Base-by-base conservation (phyloP, 2,113 vertebrate genomes). In the Equus przewalskii region DNA sequence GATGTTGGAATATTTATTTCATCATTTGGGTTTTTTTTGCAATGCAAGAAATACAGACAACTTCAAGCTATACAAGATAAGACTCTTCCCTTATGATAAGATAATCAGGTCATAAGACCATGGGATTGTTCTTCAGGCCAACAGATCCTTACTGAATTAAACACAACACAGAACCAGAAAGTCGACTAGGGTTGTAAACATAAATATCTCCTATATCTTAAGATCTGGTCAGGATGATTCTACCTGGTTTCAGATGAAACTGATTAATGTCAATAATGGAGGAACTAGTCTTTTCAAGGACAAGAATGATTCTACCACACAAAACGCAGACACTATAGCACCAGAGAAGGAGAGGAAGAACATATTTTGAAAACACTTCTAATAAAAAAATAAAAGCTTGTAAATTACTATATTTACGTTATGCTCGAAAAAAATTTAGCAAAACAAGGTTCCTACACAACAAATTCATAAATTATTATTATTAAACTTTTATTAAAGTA, bases 331-430 rank as follows among this genome's bases (percentile, higher is more conserved):
- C 36, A 83, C 44, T 56, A 24, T 36, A 44, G 18, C 5, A n/a
- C 33, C 13, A 41, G 58, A 41, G 65, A 58, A 89, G 11, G 54
- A 78, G 64, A n/a, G 26, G 60, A 28, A 54, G 56, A 64, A 65
- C 15, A 7, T 82, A 93, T 62, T 86, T 86, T 91, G 60, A 90
- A 93, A 89, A 87, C 3, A 95, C 54, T 90, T 82, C 30, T 82
- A 94, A 41, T 54, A 36, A 81, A 85, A 58, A 51, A 28, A 56
- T 41, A 13, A 33, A 86, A 60, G 28, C 12, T 80, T 73, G 10
- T n/a, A 90, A 80, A 51, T 84, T 72, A 65, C 11, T 79, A 4
- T 28, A 58, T 90, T 95, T 75, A 41, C 46, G 49, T 88, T 67
- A 36, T 58, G 22, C 36, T 80, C 33, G 56, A 76, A 85, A 49